Percentiles rank a stretch among this genome's conserved stretches.
These are phyloP conservation scores for Lycocorax pyrrhopterus DNA, from an alignment of 2,113 vertebrate species.

Conservation along the genomic window DNA sequence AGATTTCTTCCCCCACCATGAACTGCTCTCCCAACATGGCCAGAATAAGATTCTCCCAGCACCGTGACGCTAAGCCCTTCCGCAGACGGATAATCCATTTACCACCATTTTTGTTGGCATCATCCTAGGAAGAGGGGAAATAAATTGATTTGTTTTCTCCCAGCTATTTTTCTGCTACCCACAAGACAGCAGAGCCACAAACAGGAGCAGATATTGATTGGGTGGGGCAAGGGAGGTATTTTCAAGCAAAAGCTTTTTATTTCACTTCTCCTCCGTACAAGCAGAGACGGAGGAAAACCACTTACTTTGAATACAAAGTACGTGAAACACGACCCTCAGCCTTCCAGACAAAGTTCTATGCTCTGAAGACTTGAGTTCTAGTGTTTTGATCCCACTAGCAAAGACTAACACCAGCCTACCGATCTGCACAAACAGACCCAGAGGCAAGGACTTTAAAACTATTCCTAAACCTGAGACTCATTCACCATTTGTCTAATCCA, in stretches of 20 bases:
- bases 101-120: slow-evolving; percentile 85
- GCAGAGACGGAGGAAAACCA: background rate
- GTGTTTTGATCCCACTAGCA: background rate
- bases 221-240: background rate
- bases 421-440: background rate
- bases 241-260: background rate
- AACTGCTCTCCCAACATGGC: slow-evolving; percentile 84
- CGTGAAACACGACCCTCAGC: background rate
- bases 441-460: background rate
- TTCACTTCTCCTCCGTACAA: background rate
- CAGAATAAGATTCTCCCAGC: slow-evolving; percentile 84
- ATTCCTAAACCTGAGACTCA: background rate
- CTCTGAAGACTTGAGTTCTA: background rate
- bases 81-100: slow-evolving; percentile 85
- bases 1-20: slow-evolving; percentile 85
- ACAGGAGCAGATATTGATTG: slow-evolving; percentile 22
- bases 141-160: slow-evolving; percentile 29
- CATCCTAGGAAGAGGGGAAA: slow-evolving; percentile 70
- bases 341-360: background rate
- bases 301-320: slow-evolving; percentile 5
- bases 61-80: slow-evolving; percentile 81
- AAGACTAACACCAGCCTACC: background rate
- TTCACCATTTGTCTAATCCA: background rate
- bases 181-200: background rate
- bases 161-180: background rate